These are phyloP conservation scores for Manis crassicaudata DNA, from an alignment of 2,797 vertebrate species.

Conservation along the genomic window DNA sequence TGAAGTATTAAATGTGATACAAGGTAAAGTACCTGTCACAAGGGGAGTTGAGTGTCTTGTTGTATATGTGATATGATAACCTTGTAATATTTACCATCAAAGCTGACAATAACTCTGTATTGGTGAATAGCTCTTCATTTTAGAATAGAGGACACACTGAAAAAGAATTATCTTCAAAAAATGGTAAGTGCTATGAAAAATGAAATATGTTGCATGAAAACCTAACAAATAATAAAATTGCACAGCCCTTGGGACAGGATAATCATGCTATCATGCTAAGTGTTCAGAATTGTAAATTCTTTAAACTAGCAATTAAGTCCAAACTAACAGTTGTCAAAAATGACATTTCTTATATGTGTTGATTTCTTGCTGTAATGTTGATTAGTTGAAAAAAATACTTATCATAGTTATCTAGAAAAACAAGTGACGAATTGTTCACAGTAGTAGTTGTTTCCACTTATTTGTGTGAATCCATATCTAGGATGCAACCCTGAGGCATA, in stretches of 20 bases:
- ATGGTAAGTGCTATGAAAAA: constrained; percentile 6
- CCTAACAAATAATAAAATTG: constrained; percentile 49
- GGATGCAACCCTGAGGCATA: background rate
- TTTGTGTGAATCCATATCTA: constrained; percentile 45
- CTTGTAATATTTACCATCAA: constrained; percentile 38
- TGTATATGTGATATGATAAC: constrained; percentile 35
- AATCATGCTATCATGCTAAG: constrained; percentile 53
- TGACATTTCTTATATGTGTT: constrained; percentile 32
- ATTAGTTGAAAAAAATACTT: constrained; percentile 66
- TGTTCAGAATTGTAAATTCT: constrained; percentile 64
- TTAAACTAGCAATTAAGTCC: constrained; percentile 54
- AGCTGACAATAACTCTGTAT: constrained; percentile 12
- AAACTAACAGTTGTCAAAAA: constrained; percentile 36
- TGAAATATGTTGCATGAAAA: constrained; percentile 24
- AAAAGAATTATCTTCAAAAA: constrained; percentile 53
- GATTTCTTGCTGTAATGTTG: constrained; percentile 40
- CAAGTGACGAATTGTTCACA: constrained; percentile 47
- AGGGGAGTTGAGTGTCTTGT: constrained; percentile 11
- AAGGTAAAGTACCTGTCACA: constrained; percentile 89
- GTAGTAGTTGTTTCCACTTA: constrained; percentile 13
- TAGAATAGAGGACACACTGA: constrained; percentile 41
- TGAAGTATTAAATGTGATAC: constrained; percentile 99
- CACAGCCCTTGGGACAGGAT: constrained; percentile 1
- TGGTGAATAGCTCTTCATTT: constrained; percentile 49
- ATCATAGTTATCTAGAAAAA: constrained; percentile 51